Evolutionary conservation across 2,797 vertebrate species (phyloP).

Genomic region (Bovichtus diacanthus): DNA sequence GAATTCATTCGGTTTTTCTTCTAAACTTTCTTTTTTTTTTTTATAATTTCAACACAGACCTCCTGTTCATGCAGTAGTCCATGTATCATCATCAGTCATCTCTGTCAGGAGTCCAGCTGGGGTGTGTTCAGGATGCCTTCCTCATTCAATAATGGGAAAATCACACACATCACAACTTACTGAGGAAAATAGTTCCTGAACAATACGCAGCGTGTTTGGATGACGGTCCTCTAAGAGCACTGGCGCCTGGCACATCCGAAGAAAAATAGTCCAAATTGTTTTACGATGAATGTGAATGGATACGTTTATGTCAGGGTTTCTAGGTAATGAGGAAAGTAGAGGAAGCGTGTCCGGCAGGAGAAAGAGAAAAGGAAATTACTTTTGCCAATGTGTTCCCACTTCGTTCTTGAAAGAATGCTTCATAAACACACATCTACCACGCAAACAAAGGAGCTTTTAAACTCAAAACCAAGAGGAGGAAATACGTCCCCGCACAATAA

Average conservation of each 20-base stretch:
- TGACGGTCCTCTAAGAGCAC: background rate
- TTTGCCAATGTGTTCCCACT: background rate
- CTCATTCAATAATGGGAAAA: slow-evolving; percentile 7
- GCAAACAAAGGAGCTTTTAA: background rate
- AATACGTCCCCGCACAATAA: background rate
- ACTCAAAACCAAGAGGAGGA: background rate
- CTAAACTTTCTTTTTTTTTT: background rate
- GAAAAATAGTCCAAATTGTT: slow-evolving; percentile 9
- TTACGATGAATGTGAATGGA: background rate
- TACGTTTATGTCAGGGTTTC: too few species aligned
- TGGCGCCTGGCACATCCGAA: background rate
- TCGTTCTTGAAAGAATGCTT: background rate
- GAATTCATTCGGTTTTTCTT: background rate
- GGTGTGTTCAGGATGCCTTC: background rate
- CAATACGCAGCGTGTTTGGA: background rate
- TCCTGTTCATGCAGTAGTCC: background rate
- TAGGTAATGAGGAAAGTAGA: too few species aligned
- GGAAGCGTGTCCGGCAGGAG: too few species aligned
- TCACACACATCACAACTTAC: background rate
- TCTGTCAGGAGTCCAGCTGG: background rate
- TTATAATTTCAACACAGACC: slow-evolving; percentile 11
- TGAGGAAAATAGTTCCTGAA: background rate
- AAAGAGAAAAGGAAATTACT: too few species aligned
- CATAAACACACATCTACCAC: background rate
- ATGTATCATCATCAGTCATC: slow-evolving; percentile 4